phyloP scores from a whole-genome alignment of 2,113 vertebrate genomes.

The Ameiurus melas region DNA sequence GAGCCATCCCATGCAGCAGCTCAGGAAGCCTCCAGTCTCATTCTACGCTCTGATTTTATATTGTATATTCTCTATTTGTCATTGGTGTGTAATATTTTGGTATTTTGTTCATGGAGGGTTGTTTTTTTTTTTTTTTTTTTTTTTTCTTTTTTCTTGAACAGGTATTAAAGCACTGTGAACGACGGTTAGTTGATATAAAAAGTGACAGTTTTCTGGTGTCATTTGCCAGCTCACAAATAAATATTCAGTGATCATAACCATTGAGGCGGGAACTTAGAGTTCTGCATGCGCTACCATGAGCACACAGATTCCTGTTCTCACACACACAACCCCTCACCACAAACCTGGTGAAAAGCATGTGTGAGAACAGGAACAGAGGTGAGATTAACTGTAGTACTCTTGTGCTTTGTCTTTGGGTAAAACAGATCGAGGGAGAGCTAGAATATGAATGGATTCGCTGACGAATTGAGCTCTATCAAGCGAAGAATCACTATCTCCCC shows the following conservation, averaged over 20 bases:
- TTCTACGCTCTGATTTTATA: neutral
- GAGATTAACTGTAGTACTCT: neutral
- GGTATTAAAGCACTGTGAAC: neutral
- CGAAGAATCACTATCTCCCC: slow-evolving; percentile 19
- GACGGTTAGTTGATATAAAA: neutral
- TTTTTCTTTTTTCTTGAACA: neutral
- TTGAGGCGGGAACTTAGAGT: neutral
- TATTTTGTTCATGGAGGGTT: neutral
- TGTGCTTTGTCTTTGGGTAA: neutral
- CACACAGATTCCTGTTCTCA: neutral
- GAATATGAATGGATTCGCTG: neutral
- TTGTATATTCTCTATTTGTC: neutral
- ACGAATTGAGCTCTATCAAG: neutral
- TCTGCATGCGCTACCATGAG: neutral
- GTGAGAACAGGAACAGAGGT: slow-evolving; percentile 26
- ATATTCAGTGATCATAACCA: neutral
- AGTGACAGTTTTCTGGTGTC: neutral
- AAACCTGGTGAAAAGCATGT: neutral
- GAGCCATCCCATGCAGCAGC: slow-evolving; percentile 47
- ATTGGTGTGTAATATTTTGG: neutral
- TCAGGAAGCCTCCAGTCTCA: neutral
- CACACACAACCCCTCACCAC: neutral
- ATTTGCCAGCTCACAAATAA: neutral
- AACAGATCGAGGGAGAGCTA: neutral
- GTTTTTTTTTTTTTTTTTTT: too few species aligned